Conservation (phyloP, 2,888 invertebrate genomes). For the Cephus nigrinus region DNA sequence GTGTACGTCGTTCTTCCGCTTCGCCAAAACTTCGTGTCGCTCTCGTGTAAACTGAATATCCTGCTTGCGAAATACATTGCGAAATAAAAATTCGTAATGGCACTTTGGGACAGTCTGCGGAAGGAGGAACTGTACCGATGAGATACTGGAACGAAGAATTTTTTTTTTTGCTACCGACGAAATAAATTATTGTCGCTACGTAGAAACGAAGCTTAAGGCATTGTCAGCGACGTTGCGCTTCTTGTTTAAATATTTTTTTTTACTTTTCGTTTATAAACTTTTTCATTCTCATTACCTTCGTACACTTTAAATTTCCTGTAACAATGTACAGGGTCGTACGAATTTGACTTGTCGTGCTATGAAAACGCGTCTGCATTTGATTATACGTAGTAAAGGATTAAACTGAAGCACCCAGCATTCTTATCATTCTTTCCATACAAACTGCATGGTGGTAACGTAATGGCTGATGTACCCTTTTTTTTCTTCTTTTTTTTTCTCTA, state of each 20-base stretch:
- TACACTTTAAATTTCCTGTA: background rate
- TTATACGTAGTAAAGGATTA: background rate
- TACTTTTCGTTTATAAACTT: background rate
- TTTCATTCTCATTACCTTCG: background rate
- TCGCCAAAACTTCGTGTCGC: slow-evolving; percentile 5
- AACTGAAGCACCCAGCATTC: background rate
- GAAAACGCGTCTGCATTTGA: background rate
- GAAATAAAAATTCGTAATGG: slow-evolving; percentile 6
- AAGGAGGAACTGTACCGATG: background rate
- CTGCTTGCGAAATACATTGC: slow-evolving; percentile 18
- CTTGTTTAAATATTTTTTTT: background rate
- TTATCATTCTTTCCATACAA: background rate
- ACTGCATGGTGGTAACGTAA: background rate
- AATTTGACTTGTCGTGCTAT: background rate
- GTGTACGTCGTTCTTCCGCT: background rate
- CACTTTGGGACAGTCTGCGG: background rate
- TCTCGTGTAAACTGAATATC: background rate
- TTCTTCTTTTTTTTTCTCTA: background rate
- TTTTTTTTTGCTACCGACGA: background rate
- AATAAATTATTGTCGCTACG: background rate
- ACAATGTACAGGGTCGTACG: background rate
- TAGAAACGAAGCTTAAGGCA: background rate
- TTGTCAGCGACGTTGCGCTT: background rate
- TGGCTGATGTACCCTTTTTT: background rate
- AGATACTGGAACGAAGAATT: background rate